A percentile compares a stretch with the other conserved stretches of the same genome.
Evolutionary conservation across 2,113 vertebrate species (phyloP).

Genomic region (Odobenus rosmarus): DNA sequence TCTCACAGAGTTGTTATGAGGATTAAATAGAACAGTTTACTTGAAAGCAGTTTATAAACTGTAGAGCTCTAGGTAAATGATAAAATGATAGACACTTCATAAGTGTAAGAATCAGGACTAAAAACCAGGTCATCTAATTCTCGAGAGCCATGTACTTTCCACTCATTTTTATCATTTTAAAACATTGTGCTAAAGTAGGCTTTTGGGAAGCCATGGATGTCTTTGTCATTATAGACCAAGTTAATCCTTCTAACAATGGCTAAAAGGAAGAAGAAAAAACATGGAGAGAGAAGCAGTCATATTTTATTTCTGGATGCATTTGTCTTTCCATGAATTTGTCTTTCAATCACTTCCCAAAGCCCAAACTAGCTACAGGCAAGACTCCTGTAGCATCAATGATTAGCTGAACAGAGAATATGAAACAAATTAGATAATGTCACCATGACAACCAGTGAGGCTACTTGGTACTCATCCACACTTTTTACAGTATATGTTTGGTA

Average conservation of each 20-base stretch:
- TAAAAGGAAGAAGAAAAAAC: not conserved
- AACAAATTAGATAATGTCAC: conserved; percentile 50
- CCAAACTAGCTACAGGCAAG: conserved; percentile 37
- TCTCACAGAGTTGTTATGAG: not conserved
- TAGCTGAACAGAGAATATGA: conserved; percentile 42
- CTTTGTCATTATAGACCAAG: not conserved
- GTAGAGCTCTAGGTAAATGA: not conserved
- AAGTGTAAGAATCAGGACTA: not conserved
- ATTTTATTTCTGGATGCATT: not conserved
- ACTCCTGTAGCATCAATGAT: not conserved
- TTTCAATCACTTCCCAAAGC: conserved; percentile 28
- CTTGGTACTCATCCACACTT: not conserved
- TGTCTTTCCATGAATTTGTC: not conserved
- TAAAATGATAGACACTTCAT: not conserved
- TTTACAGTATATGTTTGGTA: not conserved
- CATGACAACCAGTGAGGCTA: conserved; percentile 31
- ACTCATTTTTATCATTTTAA: not conserved
- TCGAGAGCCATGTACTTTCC: not conserved
- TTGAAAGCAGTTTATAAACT: conserved; percentile 9
- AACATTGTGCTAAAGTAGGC: not conserved
- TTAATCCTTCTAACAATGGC: not conserved
- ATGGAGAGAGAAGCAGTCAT: not conserved
- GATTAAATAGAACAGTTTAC: not conserved
- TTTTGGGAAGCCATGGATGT: not conserved
- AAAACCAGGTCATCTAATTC: not conserved